Percentiles rank a stretch among this genome's conserved stretches.
Evolutionary conservation across 2,113 vertebrate species (phyloP).

Genomic region (Phrynocephalus versicolor): DNA sequence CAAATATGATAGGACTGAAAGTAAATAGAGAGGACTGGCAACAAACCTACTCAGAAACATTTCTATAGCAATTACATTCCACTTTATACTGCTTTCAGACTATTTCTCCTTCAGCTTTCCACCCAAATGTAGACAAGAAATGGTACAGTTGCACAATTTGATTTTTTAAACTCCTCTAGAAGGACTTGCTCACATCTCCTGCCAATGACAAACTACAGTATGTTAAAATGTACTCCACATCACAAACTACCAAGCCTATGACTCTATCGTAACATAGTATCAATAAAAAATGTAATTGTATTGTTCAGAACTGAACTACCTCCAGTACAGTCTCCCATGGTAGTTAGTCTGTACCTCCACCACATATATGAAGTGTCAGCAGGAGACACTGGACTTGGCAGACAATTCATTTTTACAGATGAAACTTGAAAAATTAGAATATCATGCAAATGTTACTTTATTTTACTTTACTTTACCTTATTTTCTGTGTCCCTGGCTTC

Average conservation of each 20-base stretch:
- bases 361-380: neutral
- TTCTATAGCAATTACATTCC: neutral
- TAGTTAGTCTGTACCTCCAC: neutral
- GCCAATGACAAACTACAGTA: neutral
- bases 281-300: neutral
- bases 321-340: neutral
- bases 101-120: neutral
- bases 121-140: neutral
- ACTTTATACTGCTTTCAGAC: neutral
- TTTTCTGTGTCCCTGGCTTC: neutral
- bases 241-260: neutral
- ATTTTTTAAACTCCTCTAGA: neutral
- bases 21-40: neutral
- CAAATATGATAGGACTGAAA: neutral
- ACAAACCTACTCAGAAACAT: neutral
- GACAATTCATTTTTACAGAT: rapidly evolving
- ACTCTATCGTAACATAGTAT: neutral
- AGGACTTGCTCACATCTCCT: neutral
- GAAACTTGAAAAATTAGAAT: too few relatives aligned
- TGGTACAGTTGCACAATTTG: neutral
- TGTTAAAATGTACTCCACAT: neutral
- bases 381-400: constrained; percentile 8
- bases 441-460: too few relatives aligned
- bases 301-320: neutral
- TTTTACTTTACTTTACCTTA: too few relatives aligned